These are phyloP conservation scores for Chelonia mydas DNA, from an alignment of 2,797 vertebrate genomes.

Conservation along the genomic window DNA sequence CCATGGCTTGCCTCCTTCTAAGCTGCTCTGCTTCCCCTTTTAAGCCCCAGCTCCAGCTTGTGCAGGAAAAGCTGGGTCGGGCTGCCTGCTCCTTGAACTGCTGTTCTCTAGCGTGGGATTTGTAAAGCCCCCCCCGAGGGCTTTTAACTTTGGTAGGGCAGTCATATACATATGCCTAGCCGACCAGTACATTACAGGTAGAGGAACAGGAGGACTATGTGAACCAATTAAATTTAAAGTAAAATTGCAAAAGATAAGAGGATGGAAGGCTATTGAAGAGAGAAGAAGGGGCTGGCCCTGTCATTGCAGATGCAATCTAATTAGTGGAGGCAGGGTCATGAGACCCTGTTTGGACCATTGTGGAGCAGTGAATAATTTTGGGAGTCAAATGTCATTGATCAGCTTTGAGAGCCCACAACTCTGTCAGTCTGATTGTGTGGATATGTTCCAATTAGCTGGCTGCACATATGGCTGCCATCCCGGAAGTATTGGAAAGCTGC, in stretches of 20 bases:
- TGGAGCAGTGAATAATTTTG: not conserved
- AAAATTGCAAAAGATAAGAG: fast-evolving
- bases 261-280: fast-evolving
- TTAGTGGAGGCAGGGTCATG: not conserved
- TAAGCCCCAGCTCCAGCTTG: not conserved
- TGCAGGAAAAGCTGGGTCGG: not conserved
- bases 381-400: not conserved
- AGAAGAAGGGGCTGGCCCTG: not conserved
- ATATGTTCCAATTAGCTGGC: not conserved
- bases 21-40: not conserved
- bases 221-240: not conserved
- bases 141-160: conserved; percentile 6
- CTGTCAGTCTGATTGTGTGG: not conserved
- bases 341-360: not conserved
- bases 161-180: conserved; percentile 30
- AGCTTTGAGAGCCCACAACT: not conserved
- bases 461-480: not conserved
- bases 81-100: not conserved
- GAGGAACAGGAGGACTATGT: not conserved
- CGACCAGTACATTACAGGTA: fast-evolving
- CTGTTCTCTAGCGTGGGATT: not conserved
- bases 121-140: not conserved
- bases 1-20: not conserved
- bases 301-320: not conserved
- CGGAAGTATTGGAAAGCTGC: not conserved